phyloP scores from a whole-genome alignment of 2,888 invertebrate genomes.

The Apamea sordens region DNA sequence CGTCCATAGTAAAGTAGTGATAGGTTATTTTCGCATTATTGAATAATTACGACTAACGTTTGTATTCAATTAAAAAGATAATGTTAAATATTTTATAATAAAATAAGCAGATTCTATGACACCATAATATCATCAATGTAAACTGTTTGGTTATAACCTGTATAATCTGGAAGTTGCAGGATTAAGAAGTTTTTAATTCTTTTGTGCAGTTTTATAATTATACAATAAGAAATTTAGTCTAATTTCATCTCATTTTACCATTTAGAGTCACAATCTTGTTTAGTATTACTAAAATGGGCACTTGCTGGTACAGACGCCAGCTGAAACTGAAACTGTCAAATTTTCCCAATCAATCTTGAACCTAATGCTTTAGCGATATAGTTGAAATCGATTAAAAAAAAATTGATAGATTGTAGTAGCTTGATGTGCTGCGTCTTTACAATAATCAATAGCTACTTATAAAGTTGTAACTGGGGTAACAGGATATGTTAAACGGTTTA shows the following conservation, averaged over 20 bases:
- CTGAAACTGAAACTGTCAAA: too few relatives aligned
- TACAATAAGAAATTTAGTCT: too few relatives aligned
- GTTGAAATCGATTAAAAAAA: too few relatives aligned
- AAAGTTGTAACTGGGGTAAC: neutral
- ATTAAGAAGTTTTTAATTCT: neutral
- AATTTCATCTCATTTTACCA: neutral
- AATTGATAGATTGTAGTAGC: too few relatives aligned
- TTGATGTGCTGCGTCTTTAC: neutral
- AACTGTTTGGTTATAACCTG: neutral
- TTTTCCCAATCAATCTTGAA: too few relatives aligned
- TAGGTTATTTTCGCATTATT: slow-evolving; percentile 42
- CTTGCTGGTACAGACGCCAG: neutral
- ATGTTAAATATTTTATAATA: neutral
- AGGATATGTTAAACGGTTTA: neutral
- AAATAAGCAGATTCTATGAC: neutral
- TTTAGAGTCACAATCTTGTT: neutral
- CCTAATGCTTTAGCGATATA: too few relatives aligned
- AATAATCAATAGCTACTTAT: slow-evolving; percentile 5
- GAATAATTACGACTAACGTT: slow-evolving; percentile 6
- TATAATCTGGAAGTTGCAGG: neutral
- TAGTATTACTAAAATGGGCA: neutral
- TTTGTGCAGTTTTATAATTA: neutral
- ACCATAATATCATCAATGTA: slow-evolving; percentile 1
- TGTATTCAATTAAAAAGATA: neutral
- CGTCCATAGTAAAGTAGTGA: slow-evolving; percentile 15